These are phyloP conservation scores for Apus apus DNA, from an alignment of 2,113 vertebrate genomes.

Conservation along the genomic window DNA sequence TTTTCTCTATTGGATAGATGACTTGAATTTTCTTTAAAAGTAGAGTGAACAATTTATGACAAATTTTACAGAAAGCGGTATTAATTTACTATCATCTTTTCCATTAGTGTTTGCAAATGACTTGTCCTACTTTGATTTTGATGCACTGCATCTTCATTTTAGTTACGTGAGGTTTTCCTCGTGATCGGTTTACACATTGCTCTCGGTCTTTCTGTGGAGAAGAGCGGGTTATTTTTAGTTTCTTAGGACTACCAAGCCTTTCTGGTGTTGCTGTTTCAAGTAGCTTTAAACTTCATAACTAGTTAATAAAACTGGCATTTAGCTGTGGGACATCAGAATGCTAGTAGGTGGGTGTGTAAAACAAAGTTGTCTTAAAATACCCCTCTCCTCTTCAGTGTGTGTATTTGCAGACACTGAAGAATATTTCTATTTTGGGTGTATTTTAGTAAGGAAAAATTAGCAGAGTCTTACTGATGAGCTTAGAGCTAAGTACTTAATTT, in stretches of 20 bases:
- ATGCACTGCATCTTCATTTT: neutral
- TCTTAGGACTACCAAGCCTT: neutral
- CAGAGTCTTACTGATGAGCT: neutral
- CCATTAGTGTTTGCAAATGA: neutral
- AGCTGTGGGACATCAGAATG: neutral
- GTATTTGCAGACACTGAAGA: neutral
- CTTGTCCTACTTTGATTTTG: neutral
- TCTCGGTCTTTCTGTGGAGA: neutral
- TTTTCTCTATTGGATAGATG: neutral
- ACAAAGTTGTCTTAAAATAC: constrained; percentile 35
- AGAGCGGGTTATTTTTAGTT: constrained; percentile 65
- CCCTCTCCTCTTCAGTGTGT: neutral
- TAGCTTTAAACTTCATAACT: neutral
- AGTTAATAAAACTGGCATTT: neutral
- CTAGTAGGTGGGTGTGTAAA: neutral
- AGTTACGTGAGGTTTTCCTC: neutral
- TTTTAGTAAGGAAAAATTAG: neutral
- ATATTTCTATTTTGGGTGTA: neutral
- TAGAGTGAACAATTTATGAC: too few relatives aligned
- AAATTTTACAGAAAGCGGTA: neutral
- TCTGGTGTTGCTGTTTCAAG: neutral
- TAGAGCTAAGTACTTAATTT: neutral
- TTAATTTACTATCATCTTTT: neutral
- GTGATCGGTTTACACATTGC: constrained; percentile 34
- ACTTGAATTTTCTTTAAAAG: neutral